These are phyloP conservation scores for Halocynthia roretzi DNA, from an alignment of 23 tunicate species.

Conservation along the genomic window DNA sequence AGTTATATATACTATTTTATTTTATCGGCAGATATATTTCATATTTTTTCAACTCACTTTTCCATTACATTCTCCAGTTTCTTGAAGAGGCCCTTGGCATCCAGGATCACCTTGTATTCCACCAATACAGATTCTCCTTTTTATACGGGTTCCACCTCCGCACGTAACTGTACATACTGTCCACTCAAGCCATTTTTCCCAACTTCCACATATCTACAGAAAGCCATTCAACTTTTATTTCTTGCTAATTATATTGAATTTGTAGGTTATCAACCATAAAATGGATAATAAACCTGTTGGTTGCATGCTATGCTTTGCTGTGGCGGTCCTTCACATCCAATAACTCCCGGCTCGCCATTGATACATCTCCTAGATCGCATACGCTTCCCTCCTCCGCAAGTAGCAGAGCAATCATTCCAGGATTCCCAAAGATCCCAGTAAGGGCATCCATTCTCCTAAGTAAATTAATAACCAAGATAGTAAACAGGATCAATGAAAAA, in stretches of 20 bases:
- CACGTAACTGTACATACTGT: slow-evolving; percentile 13
- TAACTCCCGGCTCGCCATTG: slow-evolving; percentile 13
- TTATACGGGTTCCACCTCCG: slow-evolving; percentile 11
- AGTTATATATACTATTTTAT: too few relatives aligned
- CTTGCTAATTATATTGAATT: not conserved
- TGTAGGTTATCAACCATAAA: not conserved
- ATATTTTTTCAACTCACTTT: not conserved
- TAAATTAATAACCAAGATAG: not conserved
- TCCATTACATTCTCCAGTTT: slow-evolving; percentile 10
- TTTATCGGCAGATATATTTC: too few relatives aligned
- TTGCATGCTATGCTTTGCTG: slow-evolving; percentile 6
- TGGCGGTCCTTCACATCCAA: slow-evolving; percentile 19
- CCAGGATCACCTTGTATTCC: slow-evolving; percentile 22
- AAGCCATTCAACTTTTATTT: not conserved
- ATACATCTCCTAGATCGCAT: slow-evolving; percentile 5
- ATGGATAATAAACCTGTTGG: not conserved
- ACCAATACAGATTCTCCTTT: slow-evolving; percentile 18
- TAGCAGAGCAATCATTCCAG: slow-evolving; percentile 15
- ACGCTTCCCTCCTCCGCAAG: slow-evolving; percentile 18
- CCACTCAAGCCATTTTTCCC: slow-evolving; percentile 48
- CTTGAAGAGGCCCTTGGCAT: slow-evolving; percentile 4
- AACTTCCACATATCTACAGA: slow-evolving; percentile 16
- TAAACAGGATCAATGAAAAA: not conserved
- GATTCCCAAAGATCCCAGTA: slow-evolving; percentile 12
- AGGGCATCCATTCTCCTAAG: slow-evolving; percentile 17